Percentiles rank a stretch among this genome's conserved stretches.
Evolutionary conservation across 2,113 vertebrate species (phyloP).

Genomic region (Hyaena hyaena): DNA sequence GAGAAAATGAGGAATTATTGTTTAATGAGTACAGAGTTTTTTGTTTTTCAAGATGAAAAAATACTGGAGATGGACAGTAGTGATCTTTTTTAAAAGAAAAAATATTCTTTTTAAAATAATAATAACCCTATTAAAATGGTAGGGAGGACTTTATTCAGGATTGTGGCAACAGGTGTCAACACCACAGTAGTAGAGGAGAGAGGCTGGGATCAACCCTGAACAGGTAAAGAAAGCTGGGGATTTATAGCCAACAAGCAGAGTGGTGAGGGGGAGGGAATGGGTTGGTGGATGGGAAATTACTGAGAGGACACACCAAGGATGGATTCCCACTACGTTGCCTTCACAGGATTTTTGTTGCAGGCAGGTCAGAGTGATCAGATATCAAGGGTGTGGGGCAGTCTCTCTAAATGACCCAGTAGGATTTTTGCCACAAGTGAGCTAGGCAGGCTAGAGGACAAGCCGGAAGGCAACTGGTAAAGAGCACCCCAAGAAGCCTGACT

Average conservation of each 20-base stretch:
- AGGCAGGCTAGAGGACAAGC: neutral
- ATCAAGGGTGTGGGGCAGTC: neutral
- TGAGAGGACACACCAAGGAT: neutral
- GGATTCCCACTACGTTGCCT: no score
- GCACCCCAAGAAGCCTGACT: neutral
- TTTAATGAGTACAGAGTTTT: neutral
- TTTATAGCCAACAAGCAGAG: neutral
- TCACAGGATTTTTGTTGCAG: neutral
- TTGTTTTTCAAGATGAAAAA: neutral
- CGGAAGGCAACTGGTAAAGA: neutral
- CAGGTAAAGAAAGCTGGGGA: neutral
- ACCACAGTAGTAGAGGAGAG: neutral
- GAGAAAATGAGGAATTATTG: neutral
- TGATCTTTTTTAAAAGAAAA: neutral
- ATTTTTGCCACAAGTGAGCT: neutral
- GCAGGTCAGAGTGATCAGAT: no score
- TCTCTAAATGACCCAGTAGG: neutral
- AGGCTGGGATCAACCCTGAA: neutral
- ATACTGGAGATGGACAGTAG: neutral
- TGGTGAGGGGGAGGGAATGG: rapidly evolving
- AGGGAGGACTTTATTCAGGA: neutral
- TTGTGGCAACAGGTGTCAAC: neutral
- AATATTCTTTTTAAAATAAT: neutral
- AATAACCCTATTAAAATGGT: neutral
- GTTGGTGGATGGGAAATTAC: neutral